These are phyloP conservation scores for Melangyna quadrimaculata DNA, from an alignment of 2,888 invertebrate genomes.

Conservation along the genomic window DNA sequence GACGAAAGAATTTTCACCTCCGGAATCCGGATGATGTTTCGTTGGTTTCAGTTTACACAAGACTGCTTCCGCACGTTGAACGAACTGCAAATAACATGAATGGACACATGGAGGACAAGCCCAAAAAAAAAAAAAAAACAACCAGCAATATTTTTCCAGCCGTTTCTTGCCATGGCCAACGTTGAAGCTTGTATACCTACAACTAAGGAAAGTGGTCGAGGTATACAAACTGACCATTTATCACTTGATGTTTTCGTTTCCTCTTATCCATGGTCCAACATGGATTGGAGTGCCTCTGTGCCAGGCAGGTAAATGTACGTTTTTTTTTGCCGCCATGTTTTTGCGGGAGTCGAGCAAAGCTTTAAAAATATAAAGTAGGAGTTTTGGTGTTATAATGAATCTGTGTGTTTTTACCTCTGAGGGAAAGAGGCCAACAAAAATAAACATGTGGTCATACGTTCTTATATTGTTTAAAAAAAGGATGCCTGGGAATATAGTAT, in stretches of 20 bases:
- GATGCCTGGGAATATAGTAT: not conserved
- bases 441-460: conserved; percentile 49
- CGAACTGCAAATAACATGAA: conserved; percentile 17
- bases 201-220: conserved; percentile 12
- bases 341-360: not conserved
- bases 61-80: not conserved
- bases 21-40: conserved; percentile 49
- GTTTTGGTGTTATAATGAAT: not conserved
- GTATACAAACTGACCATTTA: conserved; percentile 61
- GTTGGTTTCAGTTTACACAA: conserved; percentile 34
- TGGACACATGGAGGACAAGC: no score
- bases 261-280: conserved; percentile 50
- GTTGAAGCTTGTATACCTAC: not conserved
- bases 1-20: conserved; percentile 54
- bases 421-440: conserved; percentile 2
- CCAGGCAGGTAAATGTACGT: not conserved
- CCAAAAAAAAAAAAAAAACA: not conserved
- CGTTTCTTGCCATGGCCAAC: conserved; percentile 37
- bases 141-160: conserved; percentile 23
- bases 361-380: not conserved
- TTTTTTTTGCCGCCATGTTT: conserved; percentile 30
- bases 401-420: not conserved
- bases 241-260: conserved; percentile 67
- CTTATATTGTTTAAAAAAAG: conserved; percentile 48
- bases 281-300: not conserved